These are phyloP conservation scores for Drosophila nr. perissopoda DNA, from an alignment of 2,888 invertebrate genomes.

Conservation along the genomic window DNA sequence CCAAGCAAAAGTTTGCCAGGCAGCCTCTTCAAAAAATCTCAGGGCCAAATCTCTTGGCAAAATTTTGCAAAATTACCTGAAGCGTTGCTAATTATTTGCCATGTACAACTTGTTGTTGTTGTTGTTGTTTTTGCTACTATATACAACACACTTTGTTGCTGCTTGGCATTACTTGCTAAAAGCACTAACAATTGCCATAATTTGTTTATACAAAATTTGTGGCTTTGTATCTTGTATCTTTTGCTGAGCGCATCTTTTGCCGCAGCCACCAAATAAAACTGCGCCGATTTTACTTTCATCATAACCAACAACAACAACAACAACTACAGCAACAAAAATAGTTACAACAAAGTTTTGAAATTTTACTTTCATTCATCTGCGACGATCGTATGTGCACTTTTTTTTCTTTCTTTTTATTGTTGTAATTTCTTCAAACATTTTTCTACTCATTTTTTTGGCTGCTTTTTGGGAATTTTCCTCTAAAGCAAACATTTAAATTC, in stretches of 20 bases:
- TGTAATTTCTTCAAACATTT: constrained; percentile 33
- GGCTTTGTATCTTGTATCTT: constrained; percentile 29
- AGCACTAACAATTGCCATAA: constrained; percentile 54
- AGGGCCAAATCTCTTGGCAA: constrained; percentile 65
- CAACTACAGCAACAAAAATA: constrained; percentile 28
- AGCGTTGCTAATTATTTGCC: constrained; percentile 78
- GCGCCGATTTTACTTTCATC: constrained; percentile 82
- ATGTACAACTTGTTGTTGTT: constrained; percentile 49
- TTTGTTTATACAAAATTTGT: constrained; percentile 56
- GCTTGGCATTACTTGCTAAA: constrained; percentile 52
- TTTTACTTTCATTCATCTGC: constrained; percentile 74
- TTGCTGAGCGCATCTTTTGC: constrained; percentile 63
- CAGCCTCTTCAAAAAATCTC: constrained; percentile 32
- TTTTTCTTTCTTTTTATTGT: constrained; percentile 23
- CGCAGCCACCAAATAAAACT: constrained; percentile 60
- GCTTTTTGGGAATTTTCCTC: constrained; percentile 15
- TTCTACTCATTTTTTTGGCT: constrained; percentile 18
- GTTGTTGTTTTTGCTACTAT: constrained; percentile 15
- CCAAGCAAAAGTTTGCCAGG: neutral
- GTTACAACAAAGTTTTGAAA: constrained; percentile 58
- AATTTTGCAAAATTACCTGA: constrained; percentile 71
- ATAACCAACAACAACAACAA: constrained; percentile 37
- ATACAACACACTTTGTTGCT: constrained; percentile 26
- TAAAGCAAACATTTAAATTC: constrained; percentile 16
- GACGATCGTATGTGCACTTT: constrained; percentile 20